Conservation (phyloP, 1,140 invertebrate species). For the Riptortus pedestris region DNA sequence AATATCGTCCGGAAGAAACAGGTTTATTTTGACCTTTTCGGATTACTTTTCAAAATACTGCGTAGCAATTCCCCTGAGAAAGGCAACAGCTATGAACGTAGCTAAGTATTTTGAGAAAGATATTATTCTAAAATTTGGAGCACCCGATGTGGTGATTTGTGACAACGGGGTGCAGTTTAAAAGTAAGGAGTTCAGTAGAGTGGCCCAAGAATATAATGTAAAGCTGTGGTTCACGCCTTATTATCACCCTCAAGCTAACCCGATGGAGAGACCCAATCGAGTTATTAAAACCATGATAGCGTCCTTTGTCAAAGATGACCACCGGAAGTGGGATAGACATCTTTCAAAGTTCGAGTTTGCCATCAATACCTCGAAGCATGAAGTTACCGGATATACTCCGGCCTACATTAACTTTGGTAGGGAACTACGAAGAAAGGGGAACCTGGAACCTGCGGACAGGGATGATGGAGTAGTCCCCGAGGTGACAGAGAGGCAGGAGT, state of each 20-base stretch:
- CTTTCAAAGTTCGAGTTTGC: constrained; percentile 37
- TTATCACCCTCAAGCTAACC: no score
- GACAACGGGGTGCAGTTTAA: constrained; percentile 16
- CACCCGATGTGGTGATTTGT: no score
- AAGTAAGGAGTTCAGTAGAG: not conserved
- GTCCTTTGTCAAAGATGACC: constrained; percentile 35
- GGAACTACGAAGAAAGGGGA: constrained; percentile 32
- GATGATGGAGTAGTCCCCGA: not conserved
- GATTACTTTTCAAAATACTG: no score
- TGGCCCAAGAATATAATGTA: constrained; percentile 29
- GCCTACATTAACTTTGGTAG: constrained; percentile 37
- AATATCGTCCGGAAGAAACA: not conserved
- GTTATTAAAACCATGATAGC: constrained; percentile 37
- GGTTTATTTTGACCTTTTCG: no score
- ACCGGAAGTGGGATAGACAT: constrained; percentile 35
- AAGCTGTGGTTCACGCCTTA: no score
- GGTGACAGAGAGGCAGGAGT: not conserved
- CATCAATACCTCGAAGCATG: constrained; percentile 37
- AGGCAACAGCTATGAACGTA: no score
- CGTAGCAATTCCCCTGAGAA: no score
- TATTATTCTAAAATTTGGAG: no score
- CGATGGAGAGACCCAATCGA: constrained; percentile 38
- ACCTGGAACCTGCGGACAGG: not conserved
- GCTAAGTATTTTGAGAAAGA: constrained; percentile 29
- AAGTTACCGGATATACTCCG: constrained; percentile 36